A percentile compares a stretch with the other conserved stretches of the same genome.
Evolutionary conservation across 1,140 invertebrate genomes (phyloP).

Genomic region (Bombus confusus): DNA sequence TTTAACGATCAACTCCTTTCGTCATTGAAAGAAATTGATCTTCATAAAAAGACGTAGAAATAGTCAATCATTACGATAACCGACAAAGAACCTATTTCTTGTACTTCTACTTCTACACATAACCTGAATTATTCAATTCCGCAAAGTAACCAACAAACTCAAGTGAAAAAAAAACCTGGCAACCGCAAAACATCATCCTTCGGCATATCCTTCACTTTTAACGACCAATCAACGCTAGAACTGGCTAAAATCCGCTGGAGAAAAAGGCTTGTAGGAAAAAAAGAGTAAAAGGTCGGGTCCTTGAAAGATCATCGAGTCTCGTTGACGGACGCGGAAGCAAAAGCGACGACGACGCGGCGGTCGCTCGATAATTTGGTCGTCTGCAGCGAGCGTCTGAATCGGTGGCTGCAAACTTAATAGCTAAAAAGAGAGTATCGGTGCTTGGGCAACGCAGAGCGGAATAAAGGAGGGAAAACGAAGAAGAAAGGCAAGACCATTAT

Average conservation of each 20-base stretch:
- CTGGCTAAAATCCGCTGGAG: accelerated
- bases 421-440: constrained; percentile 59
- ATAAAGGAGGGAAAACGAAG: background rate
- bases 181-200: background rate
- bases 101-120: background rate
- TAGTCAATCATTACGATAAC: background rate
- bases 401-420: constrained; percentile 56
- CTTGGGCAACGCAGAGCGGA: background rate
- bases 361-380: constrained; percentile 61
- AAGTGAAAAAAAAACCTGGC: background rate
- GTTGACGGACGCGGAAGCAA: constrained; percentile 31
- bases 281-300: too few species aligned
- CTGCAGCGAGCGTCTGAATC: constrained; percentile 59
- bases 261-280: background rate
- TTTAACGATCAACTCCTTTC: too few species aligned
- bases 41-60: background rate
- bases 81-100: background rate
- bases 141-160: background rate
- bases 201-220: background rate
- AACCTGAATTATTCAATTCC: background rate
- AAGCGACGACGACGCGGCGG: too few species aligned
- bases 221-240: background rate
- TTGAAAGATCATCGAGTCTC: constrained; percentile 30
- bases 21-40: background rate
- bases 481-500: constrained; percentile 69